Conservation (phyloP, 2,113 vertebrate genomes). For the Pitta sordida region DNA sequence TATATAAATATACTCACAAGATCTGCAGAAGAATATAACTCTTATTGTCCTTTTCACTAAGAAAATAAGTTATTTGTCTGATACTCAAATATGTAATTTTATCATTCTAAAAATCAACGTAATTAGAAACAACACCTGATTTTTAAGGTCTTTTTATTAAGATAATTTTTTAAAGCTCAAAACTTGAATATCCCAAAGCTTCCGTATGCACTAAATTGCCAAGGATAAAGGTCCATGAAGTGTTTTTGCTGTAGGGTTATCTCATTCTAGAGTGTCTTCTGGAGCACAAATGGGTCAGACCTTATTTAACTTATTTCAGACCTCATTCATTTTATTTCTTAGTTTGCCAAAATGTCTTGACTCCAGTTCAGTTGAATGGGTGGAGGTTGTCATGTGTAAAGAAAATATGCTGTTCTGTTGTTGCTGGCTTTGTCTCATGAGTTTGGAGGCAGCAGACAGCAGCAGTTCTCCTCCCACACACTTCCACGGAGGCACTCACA, state of each 20-base stretch:
- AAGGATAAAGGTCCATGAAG: not conserved
- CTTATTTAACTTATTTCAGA: not conserved
- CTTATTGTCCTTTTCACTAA: not conserved
- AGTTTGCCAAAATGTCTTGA: not conserved
- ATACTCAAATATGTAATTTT: not conserved
- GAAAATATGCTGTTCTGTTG: not conserved
- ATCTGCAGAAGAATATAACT: not conserved
- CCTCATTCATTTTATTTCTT: not conserved
- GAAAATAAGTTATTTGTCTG: not conserved
- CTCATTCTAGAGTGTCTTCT: not conserved
- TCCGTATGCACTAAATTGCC: not conserved
- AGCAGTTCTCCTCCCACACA: not conserved
- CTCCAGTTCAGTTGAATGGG: not conserved
- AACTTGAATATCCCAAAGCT: not conserved
- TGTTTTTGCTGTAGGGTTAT: not conserved
- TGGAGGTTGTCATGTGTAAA: not conserved
- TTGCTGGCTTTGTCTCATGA: not conserved
- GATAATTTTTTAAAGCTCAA: not conserved
- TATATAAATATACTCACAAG: not conserved
- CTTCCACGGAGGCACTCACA: not conserved
- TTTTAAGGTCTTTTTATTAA: not conserved
- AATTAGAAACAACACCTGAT: not conserved
- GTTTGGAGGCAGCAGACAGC: not conserved
- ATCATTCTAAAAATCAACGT: not conserved
- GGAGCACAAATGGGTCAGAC: not conserved